Evolutionary conservation across 2,888 invertebrate genomes (phyloP), one percentile per base, ranked within the genome.

Genomic region (Stenchaetothrips biformis): DNA sequence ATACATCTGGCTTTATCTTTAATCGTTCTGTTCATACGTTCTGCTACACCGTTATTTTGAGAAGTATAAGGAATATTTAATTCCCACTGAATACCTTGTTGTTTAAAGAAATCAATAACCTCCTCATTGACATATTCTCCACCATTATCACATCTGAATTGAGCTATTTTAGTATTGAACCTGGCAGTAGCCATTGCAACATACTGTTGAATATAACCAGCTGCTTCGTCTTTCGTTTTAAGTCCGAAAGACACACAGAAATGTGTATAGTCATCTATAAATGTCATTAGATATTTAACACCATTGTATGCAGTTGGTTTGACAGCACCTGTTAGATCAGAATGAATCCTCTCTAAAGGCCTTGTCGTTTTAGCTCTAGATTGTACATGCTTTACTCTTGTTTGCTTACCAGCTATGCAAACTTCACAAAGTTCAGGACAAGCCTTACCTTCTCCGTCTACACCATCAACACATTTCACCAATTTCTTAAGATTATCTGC

Each of bases 1-100:
- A 78, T 18, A 27, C 47, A 47, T 27, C 78, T 78, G 21, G 78
- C 78, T 25, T 78, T 78, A 21, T 78, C 78, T 78, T 7, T 6
- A 6, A 78, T 18, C 7, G 78, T 25, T 27, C 78, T 78, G 11
- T 78, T 78, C 16, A 37, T 6, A 18, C 78, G 37, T 78, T 78
- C 78, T 16, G 48, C 78, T 18, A 78, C 27, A 7, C 78, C 78
- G 27, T 78, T 78, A 25, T 48, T 78, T 11, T 8, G 9, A 77
- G 77, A 27, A 11, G 77, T 11, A 8, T 18, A 8, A 21, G 77
- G 77, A 8, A 78, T 48, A 6, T n/a, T 27, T 11, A 78, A 78
- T 11, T 78, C 78, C 7, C 7, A 78, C 78, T 27, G 37, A 47
- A 78, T 78, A 18, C 78, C 78, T 6, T 27, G 18, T 47, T 78